A percentile compares a stretch with the other conserved stretches of the same genome.
Conservation (phyloP, 2,888 invertebrate species). For the Drosophila colorata region DNA sequence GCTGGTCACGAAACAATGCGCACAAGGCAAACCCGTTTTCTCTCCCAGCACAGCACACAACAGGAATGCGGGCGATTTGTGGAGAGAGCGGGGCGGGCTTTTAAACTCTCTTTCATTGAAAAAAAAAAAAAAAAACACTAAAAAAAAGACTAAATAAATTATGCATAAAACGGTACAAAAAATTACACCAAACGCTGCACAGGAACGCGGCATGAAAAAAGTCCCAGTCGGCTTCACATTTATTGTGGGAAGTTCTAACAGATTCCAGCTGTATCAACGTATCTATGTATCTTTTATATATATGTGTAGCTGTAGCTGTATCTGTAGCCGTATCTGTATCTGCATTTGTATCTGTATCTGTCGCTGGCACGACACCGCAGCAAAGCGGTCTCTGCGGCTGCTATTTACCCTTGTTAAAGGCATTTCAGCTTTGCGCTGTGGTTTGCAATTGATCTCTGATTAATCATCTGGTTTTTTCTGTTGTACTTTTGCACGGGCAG, state of each 20-base stretch:
- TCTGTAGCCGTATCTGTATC: slow-evolving; percentile 14
- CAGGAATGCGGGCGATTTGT: slow-evolving; percentile 74
- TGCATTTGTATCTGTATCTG: slow-evolving; percentile 30
- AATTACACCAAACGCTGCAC: slow-evolving; percentile 59
- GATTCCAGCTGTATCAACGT: slow-evolving; percentile 36
- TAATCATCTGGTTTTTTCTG: neutral
- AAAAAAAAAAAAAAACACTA: slow-evolving; percentile 10
- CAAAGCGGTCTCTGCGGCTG: slow-evolving; percentile 13
- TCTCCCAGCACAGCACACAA: slow-evolving; percentile 31
- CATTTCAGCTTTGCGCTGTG: slow-evolving; percentile 22
- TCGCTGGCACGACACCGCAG: slow-evolving; percentile 38
- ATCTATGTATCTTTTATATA: slow-evolving; percentile 1
- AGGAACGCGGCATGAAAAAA: slow-evolving; percentile 44
- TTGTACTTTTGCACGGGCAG: neutral
- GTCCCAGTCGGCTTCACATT: slow-evolving; percentile 28
- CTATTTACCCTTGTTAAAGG: slow-evolving; percentile 19
- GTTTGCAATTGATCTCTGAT: slow-evolving; percentile 5
- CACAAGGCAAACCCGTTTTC: slow-evolving; percentile 67
- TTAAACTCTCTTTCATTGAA: slow-evolving; percentile 62
- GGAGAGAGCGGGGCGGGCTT: neutral
- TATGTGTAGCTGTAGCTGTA: slow-evolving; percentile 1
- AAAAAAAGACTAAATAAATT: slow-evolving; percentile 56
- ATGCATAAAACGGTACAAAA: slow-evolving; percentile 68
- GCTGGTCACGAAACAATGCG: slow-evolving; percentile 54
- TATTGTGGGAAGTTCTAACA: slow-evolving; percentile 71